Evolutionary conservation across 2,888 invertebrate species (phyloP), one percentile per base, ranked within the genome.

Genomic region (Chrysolina haemoptera): DNA sequence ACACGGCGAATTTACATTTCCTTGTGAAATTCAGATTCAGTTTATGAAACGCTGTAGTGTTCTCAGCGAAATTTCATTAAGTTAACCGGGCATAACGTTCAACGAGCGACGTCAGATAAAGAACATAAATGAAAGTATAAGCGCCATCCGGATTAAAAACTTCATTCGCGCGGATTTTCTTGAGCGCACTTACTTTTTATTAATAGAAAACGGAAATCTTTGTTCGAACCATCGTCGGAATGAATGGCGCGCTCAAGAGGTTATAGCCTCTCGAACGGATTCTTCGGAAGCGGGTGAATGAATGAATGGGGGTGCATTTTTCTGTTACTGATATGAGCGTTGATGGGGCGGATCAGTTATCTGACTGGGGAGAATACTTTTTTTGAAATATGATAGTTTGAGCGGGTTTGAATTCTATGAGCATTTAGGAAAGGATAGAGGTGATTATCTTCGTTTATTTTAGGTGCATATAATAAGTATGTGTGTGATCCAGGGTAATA

Each of bases 51-150:
- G 65, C 46, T 16, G 16, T 65, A 73, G 64, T 68, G 68, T 73
- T 68, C 62, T 46, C 46, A 10, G 68, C 68, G 11, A 68, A 68
- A 73, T 68, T 73, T 68, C 72, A 73, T 73, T 73, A 73, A 68
- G 48, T 59, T 35, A 64, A 46, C 65, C 53, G 43, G 46, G 11
- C 68, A 27, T 68, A 59, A 64, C 64, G 35, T 53, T 59, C 48
- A 68, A 64, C 68, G 22, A 46, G 20, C 16, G 50, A 59, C 48
- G 48, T 68, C 40, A 68, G 68, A 73, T 73, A 73, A 73, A 68
- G 59, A 65, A 53, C 48, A 46, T 64, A 68, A 68, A 64, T 68
- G 68, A 72, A 72, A 72, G 71, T 65, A 35, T 65, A 46, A 67
- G 62, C 40, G 41, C 46, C 62, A 48, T 40, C 63, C 35, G 71